These are phyloP conservation scores for Cantharis rufa DNA, from an alignment of 2,888 invertebrate species.

Conservation along the genomic window DNA sequence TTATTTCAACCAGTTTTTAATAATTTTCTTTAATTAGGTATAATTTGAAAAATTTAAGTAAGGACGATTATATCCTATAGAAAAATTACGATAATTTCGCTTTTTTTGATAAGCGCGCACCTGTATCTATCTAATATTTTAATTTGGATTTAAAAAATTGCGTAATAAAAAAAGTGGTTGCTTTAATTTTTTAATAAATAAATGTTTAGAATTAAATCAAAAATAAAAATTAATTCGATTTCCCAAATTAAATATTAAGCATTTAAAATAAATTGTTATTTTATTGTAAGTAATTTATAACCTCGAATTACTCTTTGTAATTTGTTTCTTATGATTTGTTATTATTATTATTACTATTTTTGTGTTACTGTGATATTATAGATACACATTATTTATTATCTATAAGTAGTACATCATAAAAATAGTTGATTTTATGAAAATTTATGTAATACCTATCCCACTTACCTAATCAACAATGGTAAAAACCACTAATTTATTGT, in stretches of 20 bases:
- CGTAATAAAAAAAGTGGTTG: background rate
- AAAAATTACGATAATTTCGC: background rate
- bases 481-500: background rate
- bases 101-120: background rate
- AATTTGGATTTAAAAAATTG: background rate
- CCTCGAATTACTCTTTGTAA: background rate
- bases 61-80: background rate
- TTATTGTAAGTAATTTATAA: background rate
- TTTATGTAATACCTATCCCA: background rate
- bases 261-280: background rate
- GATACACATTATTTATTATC: slow-evolving; percentile 34
- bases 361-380: slow-evolving; percentile 43
- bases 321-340: slow-evolving; percentile 10
- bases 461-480: background rate
- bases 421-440: background rate
- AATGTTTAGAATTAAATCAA: background rate
- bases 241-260: background rate
- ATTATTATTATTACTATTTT: slow-evolving; percentile 17
- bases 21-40: background rate
- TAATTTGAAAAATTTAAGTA: background rate
- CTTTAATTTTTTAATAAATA: background rate
- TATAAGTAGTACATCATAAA: slow-evolving; percentile 6
- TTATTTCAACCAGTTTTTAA: background rate
- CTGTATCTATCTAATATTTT: background rate
- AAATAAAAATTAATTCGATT: background rate